Conservation (phyloP, 2,888 invertebrate genomes). For the Pogonocherus hispidulus region DNA sequence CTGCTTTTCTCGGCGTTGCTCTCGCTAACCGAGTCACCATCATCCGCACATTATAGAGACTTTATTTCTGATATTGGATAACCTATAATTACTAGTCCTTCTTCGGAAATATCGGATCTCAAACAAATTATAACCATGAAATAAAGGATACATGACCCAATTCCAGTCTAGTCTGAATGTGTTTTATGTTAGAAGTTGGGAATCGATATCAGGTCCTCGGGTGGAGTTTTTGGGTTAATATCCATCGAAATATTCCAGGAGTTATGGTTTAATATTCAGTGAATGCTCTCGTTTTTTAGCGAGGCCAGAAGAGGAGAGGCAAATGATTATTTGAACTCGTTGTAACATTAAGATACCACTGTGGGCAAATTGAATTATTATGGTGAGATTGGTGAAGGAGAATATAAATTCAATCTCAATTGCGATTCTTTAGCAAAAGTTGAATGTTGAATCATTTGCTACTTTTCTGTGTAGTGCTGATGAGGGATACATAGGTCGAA, state of each 20-base stretch:
- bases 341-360: slow-evolving; percentile 12
- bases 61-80: no score
- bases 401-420: neutral
- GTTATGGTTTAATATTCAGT: slow-evolving; percentile 54
- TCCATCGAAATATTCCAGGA: slow-evolving; percentile 57
- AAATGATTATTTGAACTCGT: slow-evolving; percentile 18
- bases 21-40: no score
- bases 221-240: slow-evolving; percentile 45
- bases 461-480: no score
- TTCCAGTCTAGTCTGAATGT: slow-evolving; percentile 42
- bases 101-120: no score
- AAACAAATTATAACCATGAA: no score
- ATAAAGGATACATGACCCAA: slow-evolving; percentile 39
- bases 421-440: neutral
- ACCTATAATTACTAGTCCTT: no score
- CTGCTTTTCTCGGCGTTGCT: no score
- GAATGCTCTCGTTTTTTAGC: slow-evolving; percentile 18
- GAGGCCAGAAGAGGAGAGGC: neutral
- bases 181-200: slow-evolving; percentile 52
- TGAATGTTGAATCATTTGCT: no score
- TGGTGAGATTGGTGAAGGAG: neutral
- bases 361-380: slow-evolving; percentile 8
- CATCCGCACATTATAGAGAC: no score
- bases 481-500: no score
- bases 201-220: slow-evolving; percentile 53